Evolutionary conservation across 2,888 invertebrate species (phyloP), one percentile per base, ranked within the genome.

Genomic region (Trichopria drosophilae): DNA sequence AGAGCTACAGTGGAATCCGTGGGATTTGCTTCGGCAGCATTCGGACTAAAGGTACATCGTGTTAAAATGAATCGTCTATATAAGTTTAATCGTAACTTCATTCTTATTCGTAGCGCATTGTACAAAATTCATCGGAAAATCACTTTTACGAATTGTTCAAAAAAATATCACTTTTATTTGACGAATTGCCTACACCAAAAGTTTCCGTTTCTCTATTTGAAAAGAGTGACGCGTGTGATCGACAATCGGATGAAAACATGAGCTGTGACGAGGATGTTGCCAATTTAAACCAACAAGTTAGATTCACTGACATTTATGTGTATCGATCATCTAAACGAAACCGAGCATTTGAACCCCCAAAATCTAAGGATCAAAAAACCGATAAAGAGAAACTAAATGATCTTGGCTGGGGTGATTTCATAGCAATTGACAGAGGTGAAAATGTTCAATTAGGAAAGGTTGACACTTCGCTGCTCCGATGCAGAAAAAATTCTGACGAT

Each of bases 261-360:
- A n/a, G n/a, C n/a, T n/a, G 7, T 2, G 45, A 24, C 20, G 31
- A 48, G 39, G 26, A 50, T 31, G 15, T 9, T 43, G n/a, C 29
- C n/a, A 44, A 47, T n/a, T n/a, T n/a, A n/a, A n/a, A n/a, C n/a
- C n/a, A n/a, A n/a, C n/a, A n/a, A n/a, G n/a, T n/a, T n/a, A n/a
- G n/a, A n/a, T n/a, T n/a, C n/a, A 61, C 62, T 4, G 51, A 64
- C 58, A 57, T 72, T 24, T 74, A 75, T 42, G 61, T 66, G 41
- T 69, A 69, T 28, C 66, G 75, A 53, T 55, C 58, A 22, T 69
- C 69, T 0, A 51, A 44, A 37, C 65, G 61, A 3, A 65, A 72
- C 56, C 65, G 76, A 56, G 55, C 45, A 24, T 76, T 75, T 55
- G 34, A 69, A 51, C 75, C 73, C 18, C 48, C 63, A 5, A 53